phyloP scores from a whole-genome alignment of 2,888 invertebrate species.

The Ormyrus pomaceus region DNA sequence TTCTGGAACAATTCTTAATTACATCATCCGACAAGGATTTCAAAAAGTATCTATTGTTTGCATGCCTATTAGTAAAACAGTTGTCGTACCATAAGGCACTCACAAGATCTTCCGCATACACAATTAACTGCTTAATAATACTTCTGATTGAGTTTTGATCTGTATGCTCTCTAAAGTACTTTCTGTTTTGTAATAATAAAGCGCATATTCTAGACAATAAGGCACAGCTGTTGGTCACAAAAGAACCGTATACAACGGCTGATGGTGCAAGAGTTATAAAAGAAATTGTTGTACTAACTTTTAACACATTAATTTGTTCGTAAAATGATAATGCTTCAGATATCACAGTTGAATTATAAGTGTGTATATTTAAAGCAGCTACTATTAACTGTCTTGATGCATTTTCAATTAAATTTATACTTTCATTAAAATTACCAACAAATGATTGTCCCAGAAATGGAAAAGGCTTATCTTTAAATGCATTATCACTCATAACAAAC shows the following conservation, averaged over 20 bases:
- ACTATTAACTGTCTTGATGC: conserved; percentile 63
- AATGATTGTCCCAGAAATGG: conserved; percentile 67
- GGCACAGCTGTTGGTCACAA: conserved; percentile 63
- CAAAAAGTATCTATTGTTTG: conserved; percentile 61
- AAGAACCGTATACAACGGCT: conserved; percentile 68
- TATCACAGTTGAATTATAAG: conserved; percentile 61
- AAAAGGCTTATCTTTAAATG: conserved; percentile 59
- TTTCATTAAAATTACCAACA: conserved; percentile 61
- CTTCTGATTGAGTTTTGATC: conserved; percentile 48
- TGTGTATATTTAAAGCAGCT: conserved; percentile 66
- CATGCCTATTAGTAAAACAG: conserved; percentile 58
- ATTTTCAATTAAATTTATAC: conserved; percentile 60
- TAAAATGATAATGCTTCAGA: conserved; percentile 68
- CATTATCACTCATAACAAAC: conserved; percentile 64
- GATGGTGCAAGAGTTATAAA: conserved; percentile 68
- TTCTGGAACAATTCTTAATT: conserved; percentile 57
- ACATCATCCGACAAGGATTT: conserved; percentile 58
- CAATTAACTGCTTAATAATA: conserved; percentile 55
- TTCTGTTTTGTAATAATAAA: conserved; percentile 64
- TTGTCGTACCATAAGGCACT: conserved; percentile 65
- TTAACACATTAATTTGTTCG: conserved; percentile 59
- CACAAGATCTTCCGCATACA: conserved; percentile 64
- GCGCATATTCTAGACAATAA: conserved; percentile 68
- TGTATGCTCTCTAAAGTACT: conserved; percentile 55
- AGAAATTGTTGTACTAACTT: conserved; percentile 28